A percentile compares a stretch with the other conserved stretches of the same genome.
These are phyloP conservation scores for Lepidotrigona ventralis DNA, from an alignment of 1,140 invertebrate genomes.

Conservation along the genomic window DNA sequence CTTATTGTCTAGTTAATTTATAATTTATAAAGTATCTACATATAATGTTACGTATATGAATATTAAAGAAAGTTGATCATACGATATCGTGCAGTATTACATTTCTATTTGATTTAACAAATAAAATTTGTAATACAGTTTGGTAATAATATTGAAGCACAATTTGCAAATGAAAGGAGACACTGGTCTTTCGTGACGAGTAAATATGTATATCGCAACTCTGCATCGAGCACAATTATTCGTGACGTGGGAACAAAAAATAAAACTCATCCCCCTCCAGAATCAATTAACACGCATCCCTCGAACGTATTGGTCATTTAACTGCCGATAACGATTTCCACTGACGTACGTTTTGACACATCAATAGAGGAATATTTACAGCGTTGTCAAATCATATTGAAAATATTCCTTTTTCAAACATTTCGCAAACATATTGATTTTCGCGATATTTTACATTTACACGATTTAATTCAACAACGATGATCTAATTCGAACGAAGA, in stretches of 20 bases:
- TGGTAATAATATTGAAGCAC: neutral
- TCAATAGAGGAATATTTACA: neutral
- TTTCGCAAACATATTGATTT: neutral
- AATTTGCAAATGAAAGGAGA: neutral
- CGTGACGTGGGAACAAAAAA: neutral
- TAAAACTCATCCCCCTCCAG: neutral
- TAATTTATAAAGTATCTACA: too few species aligned
- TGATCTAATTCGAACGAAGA: neutral
- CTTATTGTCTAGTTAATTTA: too few species aligned
- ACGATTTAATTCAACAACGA: too few species aligned
- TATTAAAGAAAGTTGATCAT: too few species aligned
- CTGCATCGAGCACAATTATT: neutral
- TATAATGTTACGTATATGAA: too few species aligned
- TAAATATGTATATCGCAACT: neutral
- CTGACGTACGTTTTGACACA: neutral
- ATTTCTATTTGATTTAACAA: neutral
- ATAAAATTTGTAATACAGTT: neutral
- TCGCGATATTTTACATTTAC: neutral
- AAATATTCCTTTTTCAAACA: neutral
- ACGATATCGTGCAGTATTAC: too few species aligned
- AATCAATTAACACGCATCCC: conserved; percentile 1
- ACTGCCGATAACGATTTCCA: conserved; percentile 23
- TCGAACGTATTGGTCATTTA: conserved; percentile 6
- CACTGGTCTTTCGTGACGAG: neutral
- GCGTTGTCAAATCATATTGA: neutral